Evolutionary conservation across 2,888 invertebrate genomes (phyloP), one percentile per base, ranked within the genome.

Genomic region (Campopleginae sp.): DNA sequence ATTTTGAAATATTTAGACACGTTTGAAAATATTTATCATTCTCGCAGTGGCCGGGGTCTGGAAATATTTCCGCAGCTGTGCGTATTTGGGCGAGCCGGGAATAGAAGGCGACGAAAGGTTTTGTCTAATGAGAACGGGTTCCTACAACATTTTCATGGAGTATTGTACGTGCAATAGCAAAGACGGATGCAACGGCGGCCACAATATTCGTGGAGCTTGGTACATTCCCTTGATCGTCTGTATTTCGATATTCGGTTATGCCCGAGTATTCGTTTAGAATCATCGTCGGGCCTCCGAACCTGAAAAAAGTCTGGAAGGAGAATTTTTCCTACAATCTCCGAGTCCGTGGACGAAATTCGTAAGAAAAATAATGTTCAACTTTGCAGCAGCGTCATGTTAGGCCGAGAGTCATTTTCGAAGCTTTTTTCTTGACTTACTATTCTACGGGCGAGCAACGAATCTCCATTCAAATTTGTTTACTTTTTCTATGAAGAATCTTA

Each of bases 111-210:
- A 98, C 90, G 98, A 98, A 93, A 95, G 98, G 78, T 98, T 97
- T 94, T 98, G 98, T 89, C 94, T 98, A 14, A 97, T 98, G 97
- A 95, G 98, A 90, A 97, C 98, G 0, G 98, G 98, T 27, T 98
- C 98, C 0, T 98, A 98, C 94, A 98, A 98, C 92, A 98, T 98
- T 88, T 98, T 98, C 92, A 96, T 98, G 94, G 98, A 98, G 94
- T 98, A 97, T 90, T 98, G 98, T 92, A 98, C 98, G 0, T 98
- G 98, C 90, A 97, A 97, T 90, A 97, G 97, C 90, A 98, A 98
- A 94, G 98, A 98, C 93, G 98, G 98, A 0, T 98, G 98, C 92
- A 98, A 98, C 93, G 94, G 95, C 2, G 96, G 96, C 0, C 92
- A 94, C 0, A 74, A 86, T 76, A 68, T 87, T 42, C 82, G 80